These are phyloP conservation scores for Brachionus angularis DNA, from an alignment of 1,140 invertebrate species.

Conservation along the genomic window DNA sequence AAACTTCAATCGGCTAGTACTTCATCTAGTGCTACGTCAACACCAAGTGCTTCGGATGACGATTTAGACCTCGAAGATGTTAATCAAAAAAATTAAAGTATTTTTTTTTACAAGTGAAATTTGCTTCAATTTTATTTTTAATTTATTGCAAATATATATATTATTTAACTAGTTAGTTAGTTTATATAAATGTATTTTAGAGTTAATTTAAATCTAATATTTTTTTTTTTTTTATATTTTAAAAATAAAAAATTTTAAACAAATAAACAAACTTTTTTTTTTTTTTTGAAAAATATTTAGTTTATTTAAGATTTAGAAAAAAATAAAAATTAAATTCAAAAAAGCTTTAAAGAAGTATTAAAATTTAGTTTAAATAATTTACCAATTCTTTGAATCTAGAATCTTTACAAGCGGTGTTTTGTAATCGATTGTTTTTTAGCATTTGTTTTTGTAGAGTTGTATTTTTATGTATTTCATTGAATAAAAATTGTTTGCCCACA, in stretches of 20 bases:
- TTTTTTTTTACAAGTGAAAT: background rate
- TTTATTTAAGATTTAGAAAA: no score
- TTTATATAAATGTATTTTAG: no score
- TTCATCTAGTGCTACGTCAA: slow-evolving; percentile 9
- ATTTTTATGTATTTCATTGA: background rate
- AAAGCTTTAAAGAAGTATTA: background rate
- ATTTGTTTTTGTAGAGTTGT: slow-evolving; percentile 7
- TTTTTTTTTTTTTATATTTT: no score
- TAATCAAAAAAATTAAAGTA: background rate
- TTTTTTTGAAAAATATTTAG: no score
- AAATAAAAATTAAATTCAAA: no score
- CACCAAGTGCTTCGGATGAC: slow-evolving; percentile 21
- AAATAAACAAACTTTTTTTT: no score
- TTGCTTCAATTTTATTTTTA: no score
- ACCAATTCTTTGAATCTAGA: slow-evolving; percentile 20
- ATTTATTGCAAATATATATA: no score
- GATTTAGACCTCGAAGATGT: slow-evolving; percentile 10
- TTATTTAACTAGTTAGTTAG: no score
- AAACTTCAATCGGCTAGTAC: slow-evolving; percentile 34
- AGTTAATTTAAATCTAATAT: no score
- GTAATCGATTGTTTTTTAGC: background rate
- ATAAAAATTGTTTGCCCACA: slow-evolving; percentile 15
- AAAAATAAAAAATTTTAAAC: no score
- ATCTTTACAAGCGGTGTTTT: slow-evolving; percentile 23
- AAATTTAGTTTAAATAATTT: slow-evolving; percentile 16